Base-by-base conservation (phyloP, 2,797 vertebrate species). In the Florisuga fusca region DNA sequence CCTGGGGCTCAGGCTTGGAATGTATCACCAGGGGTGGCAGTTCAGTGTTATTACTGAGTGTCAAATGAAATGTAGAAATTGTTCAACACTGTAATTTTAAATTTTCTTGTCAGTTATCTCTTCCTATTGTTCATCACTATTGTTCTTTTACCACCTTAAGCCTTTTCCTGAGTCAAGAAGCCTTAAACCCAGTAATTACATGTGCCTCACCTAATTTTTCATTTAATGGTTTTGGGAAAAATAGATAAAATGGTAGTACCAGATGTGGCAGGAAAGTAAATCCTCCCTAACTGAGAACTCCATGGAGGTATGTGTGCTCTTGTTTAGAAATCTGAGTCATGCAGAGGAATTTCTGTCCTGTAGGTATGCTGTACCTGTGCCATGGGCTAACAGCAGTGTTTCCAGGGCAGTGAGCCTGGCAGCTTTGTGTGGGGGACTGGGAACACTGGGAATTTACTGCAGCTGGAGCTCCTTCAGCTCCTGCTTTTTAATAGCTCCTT, bases 191-290 rank as follows among this genome's bases (percentile, higher is more conserved):
- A 87, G 81, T 68, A 34, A 81, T 95, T 89, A 69, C n/a, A 12
- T 71, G 81, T 90, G 85, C 81, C 45, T 90, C 16, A 14, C 58
- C 91, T 93, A 36, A 92, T 91, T 84, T 61, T 84, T 58, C 85
- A 76, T 81, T 57, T 43, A 68, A 17, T 31, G 23, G 10, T 87
- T 90, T 77, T 19, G 50, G 61, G 67, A 26, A 58, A 79, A 90
- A n/a, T 0, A 93, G 79, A n/a, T 95, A 59, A 81, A 92, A 58
- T 58, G 50, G 45, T 50, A 26, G n/a, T 46, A 46, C 63, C 6
- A 0, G 50, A 0, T 9, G 55, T 59, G 62, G 63, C 68, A 59
- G 58, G 90, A 54, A 84, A 66, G 89, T 10, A 86, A 86, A 45
- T 53, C 83, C 10, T 78, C 66, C n/a, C 31, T 17, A 4, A 21